These are phyloP conservation scores for Drosophila borborema DNA, from an alignment of 2,888 invertebrate species.

Conservation along the genomic window DNA sequence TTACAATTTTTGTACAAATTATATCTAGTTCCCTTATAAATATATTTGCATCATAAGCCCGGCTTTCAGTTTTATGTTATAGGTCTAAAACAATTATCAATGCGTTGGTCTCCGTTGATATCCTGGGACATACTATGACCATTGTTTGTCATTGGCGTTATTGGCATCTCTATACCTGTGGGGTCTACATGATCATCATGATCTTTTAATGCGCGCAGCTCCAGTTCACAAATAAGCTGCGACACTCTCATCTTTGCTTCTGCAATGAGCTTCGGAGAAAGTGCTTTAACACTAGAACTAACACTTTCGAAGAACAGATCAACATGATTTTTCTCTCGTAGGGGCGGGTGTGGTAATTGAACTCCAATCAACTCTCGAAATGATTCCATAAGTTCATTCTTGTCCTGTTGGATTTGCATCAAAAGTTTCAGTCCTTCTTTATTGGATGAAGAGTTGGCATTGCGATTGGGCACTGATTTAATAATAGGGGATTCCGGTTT, in stretches of 20 bases:
- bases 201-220: slow-evolving; percentile 64
- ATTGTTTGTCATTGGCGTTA: slow-evolving; percentile 14
- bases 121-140: slow-evolving; percentile 12
- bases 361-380: slow-evolving; percentile 82
- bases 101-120: slow-evolving; percentile 13
- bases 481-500: slow-evolving; percentile 16
- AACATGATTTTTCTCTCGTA: slow-evolving; percentile 78
- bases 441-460: slow-evolving; percentile 17
- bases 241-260: slow-evolving; percentile 77
- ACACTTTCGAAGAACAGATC: slow-evolving; percentile 76
- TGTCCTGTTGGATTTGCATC: slow-evolving; percentile 66
- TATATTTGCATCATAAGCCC: slow-evolving; percentile 15
- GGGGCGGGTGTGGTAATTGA: slow-evolving; percentile 47
- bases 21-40: slow-evolving; percentile 11
- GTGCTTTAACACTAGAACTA: slow-evolving; percentile 73
- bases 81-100: slow-evolving; percentile 22
- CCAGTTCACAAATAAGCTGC: slow-evolving; percentile 70
- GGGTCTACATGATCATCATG: slow-evolving; percentile 31
- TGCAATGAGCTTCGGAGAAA: slow-evolving; percentile 70
- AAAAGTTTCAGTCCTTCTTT: slow-evolving; percentile 50
- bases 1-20: slow-evolving; percentile 37
- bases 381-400: slow-evolving; percentile 82
- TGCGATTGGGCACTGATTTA: slow-evolving; percentile 13
- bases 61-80: slow-evolving; percentile 29
- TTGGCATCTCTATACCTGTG: slow-evolving; percentile 14